phyloP scores from a whole-genome alignment of 2,888 invertebrate genomes.

The Xestia c-nigrum region DNA sequence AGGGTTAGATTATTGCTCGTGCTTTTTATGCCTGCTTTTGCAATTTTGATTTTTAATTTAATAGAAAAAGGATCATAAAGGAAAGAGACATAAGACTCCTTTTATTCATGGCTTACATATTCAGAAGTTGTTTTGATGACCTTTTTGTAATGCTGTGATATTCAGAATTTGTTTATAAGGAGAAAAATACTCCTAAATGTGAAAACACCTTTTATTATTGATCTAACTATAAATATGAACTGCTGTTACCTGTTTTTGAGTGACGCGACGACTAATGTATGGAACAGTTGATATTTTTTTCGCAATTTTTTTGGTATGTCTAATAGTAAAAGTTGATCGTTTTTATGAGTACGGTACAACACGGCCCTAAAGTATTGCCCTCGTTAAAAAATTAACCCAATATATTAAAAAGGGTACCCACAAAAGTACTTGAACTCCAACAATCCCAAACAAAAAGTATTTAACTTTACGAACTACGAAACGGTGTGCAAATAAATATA shows the following conservation, averaged over 20 bases:
- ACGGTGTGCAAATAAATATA: background rate
- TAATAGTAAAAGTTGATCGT: background rate
- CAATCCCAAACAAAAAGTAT: background rate
- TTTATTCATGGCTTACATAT: background rate
- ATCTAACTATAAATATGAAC: background rate
- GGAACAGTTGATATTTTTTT: background rate
- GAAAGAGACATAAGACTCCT: background rate
- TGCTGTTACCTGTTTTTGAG: background rate
- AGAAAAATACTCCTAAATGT: background rate
- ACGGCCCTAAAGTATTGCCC: background rate
- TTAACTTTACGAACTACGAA: background rate
- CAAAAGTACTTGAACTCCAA: background rate
- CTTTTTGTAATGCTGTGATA: background rate
- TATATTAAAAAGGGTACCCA: background rate
- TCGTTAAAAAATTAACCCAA: background rate
- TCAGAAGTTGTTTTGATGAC: background rate
- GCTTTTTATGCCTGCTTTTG: background rate
- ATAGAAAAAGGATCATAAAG: background rate
- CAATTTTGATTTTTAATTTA: background rate
- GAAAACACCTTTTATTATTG: background rate
- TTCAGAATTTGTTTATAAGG: background rate
- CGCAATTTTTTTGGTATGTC: background rate
- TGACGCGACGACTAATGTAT: background rate
- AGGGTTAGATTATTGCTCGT: background rate
- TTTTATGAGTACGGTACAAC: background rate